These are phyloP conservation scores for Chelonoidis abingdonii DNA, from an alignment of 2,113 vertebrate genomes.

Conservation along the genomic window DNA sequence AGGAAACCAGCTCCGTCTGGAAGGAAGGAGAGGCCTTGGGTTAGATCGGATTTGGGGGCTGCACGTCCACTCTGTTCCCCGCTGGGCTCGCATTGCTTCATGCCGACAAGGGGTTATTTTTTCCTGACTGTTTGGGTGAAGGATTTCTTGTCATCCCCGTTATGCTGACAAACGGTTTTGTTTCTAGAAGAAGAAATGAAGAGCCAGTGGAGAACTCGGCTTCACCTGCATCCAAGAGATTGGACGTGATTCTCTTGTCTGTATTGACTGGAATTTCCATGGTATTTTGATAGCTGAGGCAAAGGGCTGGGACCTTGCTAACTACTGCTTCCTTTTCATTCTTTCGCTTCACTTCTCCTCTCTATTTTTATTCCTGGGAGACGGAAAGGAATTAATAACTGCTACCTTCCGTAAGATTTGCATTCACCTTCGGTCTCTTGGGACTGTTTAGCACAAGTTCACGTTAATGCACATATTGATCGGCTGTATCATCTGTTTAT, in stretches of 20 bases:
- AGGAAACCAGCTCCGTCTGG: too few species aligned
- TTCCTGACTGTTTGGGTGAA: neutral
- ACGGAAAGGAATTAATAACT: neutral
- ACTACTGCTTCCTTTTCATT: neutral
- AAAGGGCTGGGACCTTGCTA: neutral
- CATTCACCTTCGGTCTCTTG: rapidly evolving
- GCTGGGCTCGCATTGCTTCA: neutral
- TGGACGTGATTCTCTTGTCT: neutral
- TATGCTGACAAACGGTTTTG: neutral
- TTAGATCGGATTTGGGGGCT: too few species aligned
- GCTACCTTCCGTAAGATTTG: rapidly evolving
- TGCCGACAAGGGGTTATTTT: neutral
- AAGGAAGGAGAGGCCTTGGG: neutral
- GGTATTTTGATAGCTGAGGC: neutral
- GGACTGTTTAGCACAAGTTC: neutral
- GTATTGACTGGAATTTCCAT: neutral
- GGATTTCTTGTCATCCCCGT: neutral
- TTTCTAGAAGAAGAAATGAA: neutral
- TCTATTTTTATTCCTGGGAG: neutral
- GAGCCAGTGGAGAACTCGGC: neutral
- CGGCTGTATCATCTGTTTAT: neutral
- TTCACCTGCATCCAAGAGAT: neutral
- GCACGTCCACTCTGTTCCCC: neutral
- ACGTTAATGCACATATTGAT: neutral
- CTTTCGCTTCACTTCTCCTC: neutral